These are phyloP conservation scores for Caenorhabditis uteleia DNA, from an alignment of 2,888 invertebrate species.

Conservation along the genomic window DNA sequence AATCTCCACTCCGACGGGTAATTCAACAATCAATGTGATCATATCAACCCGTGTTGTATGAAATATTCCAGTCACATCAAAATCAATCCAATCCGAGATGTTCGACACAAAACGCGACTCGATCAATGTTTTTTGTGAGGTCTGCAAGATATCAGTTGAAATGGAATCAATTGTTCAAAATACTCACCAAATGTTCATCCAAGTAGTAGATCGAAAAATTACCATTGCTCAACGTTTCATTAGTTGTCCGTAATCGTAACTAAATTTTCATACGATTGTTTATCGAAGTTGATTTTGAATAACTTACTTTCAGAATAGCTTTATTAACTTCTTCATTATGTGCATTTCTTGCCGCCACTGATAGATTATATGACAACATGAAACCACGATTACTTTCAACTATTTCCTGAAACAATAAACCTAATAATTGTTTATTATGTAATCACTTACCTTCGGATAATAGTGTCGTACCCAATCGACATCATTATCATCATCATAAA, in stretches of 20 bases:
- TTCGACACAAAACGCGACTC: too few species aligned
- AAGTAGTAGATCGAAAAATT: slow-evolving; percentile 15
- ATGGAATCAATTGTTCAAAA: not conserved
- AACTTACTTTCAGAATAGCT: slow-evolving; percentile 35
- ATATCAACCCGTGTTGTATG: too few species aligned
- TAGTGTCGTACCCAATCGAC: slow-evolving; percentile 58
- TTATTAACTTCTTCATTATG: slow-evolving; percentile 28
- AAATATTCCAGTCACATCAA: slow-evolving; percentile 48
- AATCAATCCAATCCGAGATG: slow-evolving; percentile 47
- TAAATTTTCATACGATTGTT: not conserved
- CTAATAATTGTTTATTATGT: too few species aligned
- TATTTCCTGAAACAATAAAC: too few species aligned
- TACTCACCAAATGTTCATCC: slow-evolving; percentile 13
- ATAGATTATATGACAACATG: slow-evolving; percentile 51
- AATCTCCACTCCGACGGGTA: slow-evolving; percentile 26
- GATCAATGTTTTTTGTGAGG: too few species aligned
- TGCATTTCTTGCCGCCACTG: slow-evolving; percentile 34
- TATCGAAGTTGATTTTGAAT: not conserved
- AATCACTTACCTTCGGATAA: slow-evolving; percentile 41
- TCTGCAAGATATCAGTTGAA: not conserved
- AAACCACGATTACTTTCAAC: slow-evolving; percentile 47
- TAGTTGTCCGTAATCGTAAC: slow-evolving; percentile 20
- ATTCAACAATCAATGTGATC: slow-evolving; percentile 17
- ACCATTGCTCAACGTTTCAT: slow-evolving; percentile 15
- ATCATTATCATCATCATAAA: slow-evolving; percentile 53